These are phyloP conservation scores for Leiothrix lutea DNA, from an alignment of 2,113 vertebrate genomes.

Conservation along the genomic window DNA sequence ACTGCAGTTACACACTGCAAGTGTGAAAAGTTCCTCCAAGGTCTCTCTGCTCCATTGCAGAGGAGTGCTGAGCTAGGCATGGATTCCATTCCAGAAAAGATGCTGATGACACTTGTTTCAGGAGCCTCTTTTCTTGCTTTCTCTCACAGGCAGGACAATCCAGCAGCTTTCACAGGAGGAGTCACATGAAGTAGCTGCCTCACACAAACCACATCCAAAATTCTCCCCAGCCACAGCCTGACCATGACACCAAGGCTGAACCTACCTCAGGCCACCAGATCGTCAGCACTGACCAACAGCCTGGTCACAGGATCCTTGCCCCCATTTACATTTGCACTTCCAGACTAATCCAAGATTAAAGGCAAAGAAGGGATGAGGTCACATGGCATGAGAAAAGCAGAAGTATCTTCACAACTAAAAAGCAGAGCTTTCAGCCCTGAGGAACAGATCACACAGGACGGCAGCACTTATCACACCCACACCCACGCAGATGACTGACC, in stretches of 20 bases:
- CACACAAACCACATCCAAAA: not conserved
- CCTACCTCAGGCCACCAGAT: not conserved
- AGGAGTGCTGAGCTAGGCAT: not conserved
- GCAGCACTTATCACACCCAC: not conserved
- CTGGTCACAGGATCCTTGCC: not conserved
- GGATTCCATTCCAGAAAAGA: not conserved
- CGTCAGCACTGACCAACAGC: not conserved
- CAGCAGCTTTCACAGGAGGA: not conserved
- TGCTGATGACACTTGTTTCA: not conserved
- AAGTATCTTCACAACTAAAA: not conserved
- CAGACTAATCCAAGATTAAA: constrained; percentile 12
- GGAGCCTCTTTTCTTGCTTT: not conserved
- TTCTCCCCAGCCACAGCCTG: not conserved
- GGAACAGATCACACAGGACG: not conserved
- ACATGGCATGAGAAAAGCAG: constrained; percentile 18
- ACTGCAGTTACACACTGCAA: not conserved
- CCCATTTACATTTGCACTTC: not conserved
- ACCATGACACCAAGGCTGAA: not conserved
- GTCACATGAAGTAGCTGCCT: not conserved
- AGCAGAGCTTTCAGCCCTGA: not conserved
- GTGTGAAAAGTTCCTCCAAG: not conserved
- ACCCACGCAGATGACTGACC: not conserved
- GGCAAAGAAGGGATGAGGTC: not conserved
- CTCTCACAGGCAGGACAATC: not conserved
- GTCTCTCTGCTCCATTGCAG: not conserved